Evolutionary conservation across 2,113 vertebrate genomes (phyloP), one percentile per base, ranked within the genome.

Genomic region (Thamnaconus septentrionalis): DNA sequence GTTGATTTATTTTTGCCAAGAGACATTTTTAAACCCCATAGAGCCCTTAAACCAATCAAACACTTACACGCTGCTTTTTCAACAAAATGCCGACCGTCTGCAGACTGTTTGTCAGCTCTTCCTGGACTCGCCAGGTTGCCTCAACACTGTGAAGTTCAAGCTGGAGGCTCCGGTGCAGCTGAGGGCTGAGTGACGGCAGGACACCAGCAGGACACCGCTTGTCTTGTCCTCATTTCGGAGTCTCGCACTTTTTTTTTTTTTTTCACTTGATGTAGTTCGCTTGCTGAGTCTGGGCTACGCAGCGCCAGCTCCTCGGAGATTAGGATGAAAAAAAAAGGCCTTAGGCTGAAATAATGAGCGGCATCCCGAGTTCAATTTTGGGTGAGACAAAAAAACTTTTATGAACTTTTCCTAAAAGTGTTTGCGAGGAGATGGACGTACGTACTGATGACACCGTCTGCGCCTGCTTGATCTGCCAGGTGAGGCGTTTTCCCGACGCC

Each of bases 181-280:
- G n/a, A n/a, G n/a, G n/a, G n/a, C n/a, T n/a, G 18, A 31, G 18
- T 31, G n/a, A n/a, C 18, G 2, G 18, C 18, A 31, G 18, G 44
- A 45, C 5, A 45, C 44, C 44, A 6, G 44, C 5, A 45, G 4
- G 40, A 39, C 45, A 46, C 66, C 31, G 6, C 49, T 76, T 59
- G 45, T 84, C 39, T 88, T 66, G 81, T 78, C 64, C 75, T 41
- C 3, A 75, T 75, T 76, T 83, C 64, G 83, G 66, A 84, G 56
- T 56, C 61, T 66, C 46, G 0, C 39, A 9, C 51, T 56, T 78
- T 51, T 70, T 84, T 81, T 64, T 63, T 77, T 75, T 70, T 67
- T 66, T 47, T 63, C 66, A 49, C 61, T 79, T 69, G 66, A 69
- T 49, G 61, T 48, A 48, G 61, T 56, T 68, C 9, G 10, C 56